Evolutionary conservation across 1,140 invertebrate genomes (phyloP).

Genomic region (Metopolophium dirhodum): DNA sequence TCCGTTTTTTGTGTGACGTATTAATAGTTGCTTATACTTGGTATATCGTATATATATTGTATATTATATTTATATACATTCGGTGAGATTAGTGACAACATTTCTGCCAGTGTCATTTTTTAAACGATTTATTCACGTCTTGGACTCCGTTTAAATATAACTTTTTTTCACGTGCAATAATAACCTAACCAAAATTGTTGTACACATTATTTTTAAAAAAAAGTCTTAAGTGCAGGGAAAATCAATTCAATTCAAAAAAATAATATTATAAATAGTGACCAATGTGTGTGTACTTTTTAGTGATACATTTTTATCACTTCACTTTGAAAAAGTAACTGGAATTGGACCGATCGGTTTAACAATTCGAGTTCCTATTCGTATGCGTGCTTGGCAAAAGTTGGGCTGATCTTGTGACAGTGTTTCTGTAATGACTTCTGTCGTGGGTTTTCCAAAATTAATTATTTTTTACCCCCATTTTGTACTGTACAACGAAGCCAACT

Average conservation of each 20-base stretch:
- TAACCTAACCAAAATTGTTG: not conserved
- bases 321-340: not conserved
- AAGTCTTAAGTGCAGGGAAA: not conserved
- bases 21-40: not conserved
- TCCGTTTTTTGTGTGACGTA: not conserved
- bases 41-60: not conserved
- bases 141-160: not conserved
- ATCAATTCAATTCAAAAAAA: not conserved
- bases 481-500: not conserved
- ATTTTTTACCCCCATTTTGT: not conserved
- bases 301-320: not conserved
- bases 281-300: not conserved
- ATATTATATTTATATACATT: not conserved
- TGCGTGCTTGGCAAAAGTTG: not conserved
- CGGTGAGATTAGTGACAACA: conserved; percentile 10
- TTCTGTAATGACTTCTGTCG: not conserved
- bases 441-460: conserved; percentile 26
- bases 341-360: not conserved
- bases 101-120: not conserved
- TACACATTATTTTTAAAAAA: not conserved
- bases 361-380: not conserved
- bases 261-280: not conserved
- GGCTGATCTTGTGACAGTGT: not conserved
- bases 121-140: not conserved
- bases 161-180: not conserved